Percentiles rank a stretch among this genome's conserved stretches.
Evolutionary conservation across 2,888 invertebrate genomes (phyloP).

Genomic region (Scaptomyza reducta): DNA sequence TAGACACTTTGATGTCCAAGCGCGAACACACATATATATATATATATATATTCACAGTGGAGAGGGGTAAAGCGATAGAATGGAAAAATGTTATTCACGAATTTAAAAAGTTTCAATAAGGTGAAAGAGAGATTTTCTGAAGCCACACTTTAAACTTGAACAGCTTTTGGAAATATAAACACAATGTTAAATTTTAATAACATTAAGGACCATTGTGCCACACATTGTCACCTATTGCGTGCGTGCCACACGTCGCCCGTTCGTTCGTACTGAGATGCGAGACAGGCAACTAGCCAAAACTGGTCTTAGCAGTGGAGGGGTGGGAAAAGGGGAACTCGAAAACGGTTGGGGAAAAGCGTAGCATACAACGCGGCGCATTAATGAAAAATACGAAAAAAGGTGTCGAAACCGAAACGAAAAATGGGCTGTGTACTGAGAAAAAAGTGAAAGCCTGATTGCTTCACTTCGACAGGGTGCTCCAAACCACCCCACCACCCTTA

Average conservation of each 20-base stretch:
- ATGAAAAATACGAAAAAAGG: constrained; percentile 20
- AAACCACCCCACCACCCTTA: background rate
- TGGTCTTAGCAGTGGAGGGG: background rate
- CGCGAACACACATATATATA: background rate
- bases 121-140: too few relatives aligned
- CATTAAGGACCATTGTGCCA: background rate
- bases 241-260: background rate
- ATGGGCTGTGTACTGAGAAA: constrained; percentile 24
- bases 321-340: too few relatives aligned
- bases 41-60: background rate
- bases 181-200: too few relatives aligned
- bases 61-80: background rate
- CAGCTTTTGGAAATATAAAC: too few relatives aligned
- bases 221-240: background rate
- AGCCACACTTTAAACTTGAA: too few relatives aligned
- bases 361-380: constrained; percentile 19
- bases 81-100: too few relatives aligned
- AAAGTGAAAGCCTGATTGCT: constrained; percentile 50
- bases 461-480: constrained; percentile 37
- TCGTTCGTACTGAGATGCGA: background rate
- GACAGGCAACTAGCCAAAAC: background rate
- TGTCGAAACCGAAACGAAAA: constrained; percentile 45
- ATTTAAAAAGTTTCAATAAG: too few relatives aligned
- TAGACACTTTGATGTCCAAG: constrained; percentile 4
- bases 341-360: background rate